Conservation (phyloP, 1,140 invertebrate genomes). For the Argopecten irradians region DNA sequence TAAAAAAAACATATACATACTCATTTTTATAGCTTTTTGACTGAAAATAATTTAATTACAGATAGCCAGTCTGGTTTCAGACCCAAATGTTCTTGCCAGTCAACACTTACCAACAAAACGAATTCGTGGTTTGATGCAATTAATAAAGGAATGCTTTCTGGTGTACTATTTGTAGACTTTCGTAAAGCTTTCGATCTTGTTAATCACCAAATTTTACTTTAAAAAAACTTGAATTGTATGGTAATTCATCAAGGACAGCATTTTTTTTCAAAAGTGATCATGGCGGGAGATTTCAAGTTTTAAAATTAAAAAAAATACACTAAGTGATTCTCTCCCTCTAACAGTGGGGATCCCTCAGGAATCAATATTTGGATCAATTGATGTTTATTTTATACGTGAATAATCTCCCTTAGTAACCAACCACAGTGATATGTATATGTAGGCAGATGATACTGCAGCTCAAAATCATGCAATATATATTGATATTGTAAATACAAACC, state of each 20-base stretch:
- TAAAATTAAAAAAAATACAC: not conserved
- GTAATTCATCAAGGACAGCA: not conserved
- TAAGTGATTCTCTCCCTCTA: not conserved
- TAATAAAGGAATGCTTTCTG: no score
- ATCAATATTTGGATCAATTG: not conserved
- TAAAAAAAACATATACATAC: no score
- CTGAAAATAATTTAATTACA: no score
- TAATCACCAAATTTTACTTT: not conserved
- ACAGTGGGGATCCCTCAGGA: no score
- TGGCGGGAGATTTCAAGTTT: not conserved
- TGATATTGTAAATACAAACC: not conserved
- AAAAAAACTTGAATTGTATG: not conserved
- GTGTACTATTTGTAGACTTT: no score
- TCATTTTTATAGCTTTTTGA: no score
- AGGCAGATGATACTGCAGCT: not conserved
- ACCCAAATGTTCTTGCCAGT: no score
- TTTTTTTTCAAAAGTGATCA: no score
- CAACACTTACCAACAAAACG: no score
- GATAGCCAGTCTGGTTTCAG: no score
- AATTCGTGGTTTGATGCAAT: no score
- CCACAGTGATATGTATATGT: not conserved
- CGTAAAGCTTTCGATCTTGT: not conserved
- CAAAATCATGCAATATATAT: not conserved
- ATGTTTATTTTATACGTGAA: no score
- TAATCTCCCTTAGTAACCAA: not conserved